phyloP scores from a whole-genome alignment of 2,888 invertebrate species.

The Andrena bicolor region DNA sequence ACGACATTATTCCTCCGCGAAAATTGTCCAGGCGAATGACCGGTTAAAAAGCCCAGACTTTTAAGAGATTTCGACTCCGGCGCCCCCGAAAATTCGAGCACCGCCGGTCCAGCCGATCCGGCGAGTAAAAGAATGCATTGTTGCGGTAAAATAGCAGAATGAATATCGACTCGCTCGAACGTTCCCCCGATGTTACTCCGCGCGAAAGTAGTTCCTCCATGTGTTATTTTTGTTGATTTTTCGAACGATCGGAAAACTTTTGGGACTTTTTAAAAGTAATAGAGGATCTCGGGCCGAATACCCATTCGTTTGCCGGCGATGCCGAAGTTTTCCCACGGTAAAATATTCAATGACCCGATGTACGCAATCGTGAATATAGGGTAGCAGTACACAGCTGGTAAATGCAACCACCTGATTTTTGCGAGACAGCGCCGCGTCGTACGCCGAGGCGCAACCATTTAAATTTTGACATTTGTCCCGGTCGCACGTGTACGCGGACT shows the following conservation, averaged over 20 bases:
- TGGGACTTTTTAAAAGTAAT: conserved; percentile 22
- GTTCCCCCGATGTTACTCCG: conserved; percentile 73
- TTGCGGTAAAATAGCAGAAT: conserved; percentile 21
- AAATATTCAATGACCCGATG: conserved; percentile 9
- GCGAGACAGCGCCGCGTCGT: conserved; percentile 69
- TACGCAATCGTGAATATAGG: conserved; percentile 40
- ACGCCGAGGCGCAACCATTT: conserved; percentile 78
- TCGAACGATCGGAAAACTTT: conserved; percentile 29
- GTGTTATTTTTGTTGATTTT: conserved; percentile 66
- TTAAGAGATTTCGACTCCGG: conserved; percentile 7
- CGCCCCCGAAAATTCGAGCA: conserved; percentile 40
- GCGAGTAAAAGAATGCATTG: conserved; percentile 27
- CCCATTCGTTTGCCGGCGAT: neutral
- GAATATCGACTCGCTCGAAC: conserved; percentile 64
- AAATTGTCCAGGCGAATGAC: conserved; percentile 42
- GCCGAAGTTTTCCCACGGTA: neutral
- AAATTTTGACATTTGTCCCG: conserved; percentile 78
- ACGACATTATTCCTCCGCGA: conserved; percentile 74
- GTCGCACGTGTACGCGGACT: conserved; percentile 53
- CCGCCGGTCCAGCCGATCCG: neutral
- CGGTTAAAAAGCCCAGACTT: conserved; percentile 29
- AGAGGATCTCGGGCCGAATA: neutral
- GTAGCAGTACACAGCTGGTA: conserved; percentile 76
- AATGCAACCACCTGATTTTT: conserved; percentile 81
- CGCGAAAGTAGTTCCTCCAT: conserved; percentile 76